Percentiles rank a stretch among this genome's conserved stretches.
Conservation (phyloP, 2,888 invertebrate species). For the Labia minor region DNA sequence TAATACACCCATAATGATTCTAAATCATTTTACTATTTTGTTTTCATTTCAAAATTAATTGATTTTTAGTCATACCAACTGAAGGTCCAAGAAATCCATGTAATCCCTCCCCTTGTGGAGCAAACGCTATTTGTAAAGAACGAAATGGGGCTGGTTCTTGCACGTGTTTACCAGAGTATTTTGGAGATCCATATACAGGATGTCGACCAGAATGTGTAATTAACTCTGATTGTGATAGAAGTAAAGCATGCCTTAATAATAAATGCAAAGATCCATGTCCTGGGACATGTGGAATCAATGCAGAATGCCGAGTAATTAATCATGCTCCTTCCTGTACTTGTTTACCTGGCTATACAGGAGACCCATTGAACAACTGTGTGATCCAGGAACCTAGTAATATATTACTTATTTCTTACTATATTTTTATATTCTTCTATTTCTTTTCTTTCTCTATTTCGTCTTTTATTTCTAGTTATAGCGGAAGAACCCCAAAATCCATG, state of each 20-base stretch:
- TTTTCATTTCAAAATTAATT: neutral
- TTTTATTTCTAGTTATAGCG: conserved; percentile 30
- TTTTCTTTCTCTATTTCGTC: conserved; percentile 25
- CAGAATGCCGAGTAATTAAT: conserved; percentile 32
- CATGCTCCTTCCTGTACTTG: conserved; percentile 31
- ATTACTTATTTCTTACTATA: conserved; percentile 15
- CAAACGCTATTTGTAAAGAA: conserved; percentile 44
- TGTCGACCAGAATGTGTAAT: conserved; percentile 34
- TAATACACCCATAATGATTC: neutral
- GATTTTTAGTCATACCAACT: conserved; percentile 41
- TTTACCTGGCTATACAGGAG: conserved; percentile 28
- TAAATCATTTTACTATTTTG: neutral
- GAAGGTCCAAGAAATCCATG: conserved; percentile 64
- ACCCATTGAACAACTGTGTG: conserved; percentile 31
- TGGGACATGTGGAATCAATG: conserved; percentile 32
- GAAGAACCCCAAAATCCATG: conserved; percentile 41
- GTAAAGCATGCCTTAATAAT: conserved; percentile 31
- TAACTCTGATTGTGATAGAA: conserved; percentile 32
- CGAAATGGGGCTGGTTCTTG: conserved; percentile 32
- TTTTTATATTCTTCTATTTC: conserved; percentile 28
- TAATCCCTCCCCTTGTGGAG: conserved; percentile 57
- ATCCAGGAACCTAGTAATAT: conserved; percentile 26
- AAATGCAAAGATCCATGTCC: conserved; percentile 32
- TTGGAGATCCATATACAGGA: conserved; percentile 32
- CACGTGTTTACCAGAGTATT: conserved; percentile 31